Evolutionary conservation across 2,797 vertebrate genomes (phyloP), one percentile per base, ranked within the genome.

Genomic region (Brachymystax lenok): DNA sequence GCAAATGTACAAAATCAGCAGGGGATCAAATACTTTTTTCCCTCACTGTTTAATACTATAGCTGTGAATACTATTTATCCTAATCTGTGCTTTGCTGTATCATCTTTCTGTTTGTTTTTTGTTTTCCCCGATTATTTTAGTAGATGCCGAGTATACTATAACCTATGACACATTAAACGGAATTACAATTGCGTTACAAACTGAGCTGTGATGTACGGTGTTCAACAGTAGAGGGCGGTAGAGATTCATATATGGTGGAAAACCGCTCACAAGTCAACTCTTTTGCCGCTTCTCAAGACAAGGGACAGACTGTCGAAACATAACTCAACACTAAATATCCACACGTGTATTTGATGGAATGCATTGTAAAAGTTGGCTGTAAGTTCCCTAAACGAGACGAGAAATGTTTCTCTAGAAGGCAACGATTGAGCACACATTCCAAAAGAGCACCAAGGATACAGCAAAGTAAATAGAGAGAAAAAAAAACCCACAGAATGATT

Each of bases 141-240:
- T 27, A 24, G 10, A 63, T 63, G 21, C 61, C 27, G 19, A 63
- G n/a, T 19, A 21, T 59, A 7, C 2, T 19, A 3, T 46, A 46
- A 46, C 1, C 4, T 64, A 64, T 17, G 3, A 24, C n/a, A 24
- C 61, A 64, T 35, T 24, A 24, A 24, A 12, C 5, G 3, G 21
- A 64, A 27, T 2, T 12, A 12, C 40, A 35, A 35, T 35, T 3
- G 10, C 8, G 13, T 27, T 1, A 13, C 14, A 10, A 21, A 1
- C 63, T 66, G 24, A 30, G 12, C 63, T 28, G 63, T 27, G 21
- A 30, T 4, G 14, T 30, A 30, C 7, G 24, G 14, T 64, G 19
- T 50, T 6, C 30, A 71, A 74, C 83, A 79, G 74, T 76, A 83
- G 79, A 75, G 70, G 81, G 61, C n/a, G 10, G 27, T 17, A 76